Evolutionary conservation across 53 echinoderm and acorn worm species (phyloP), one percentile per base, ranked within the genome.

Genomic region (Echinarachnius parma): DNA sequence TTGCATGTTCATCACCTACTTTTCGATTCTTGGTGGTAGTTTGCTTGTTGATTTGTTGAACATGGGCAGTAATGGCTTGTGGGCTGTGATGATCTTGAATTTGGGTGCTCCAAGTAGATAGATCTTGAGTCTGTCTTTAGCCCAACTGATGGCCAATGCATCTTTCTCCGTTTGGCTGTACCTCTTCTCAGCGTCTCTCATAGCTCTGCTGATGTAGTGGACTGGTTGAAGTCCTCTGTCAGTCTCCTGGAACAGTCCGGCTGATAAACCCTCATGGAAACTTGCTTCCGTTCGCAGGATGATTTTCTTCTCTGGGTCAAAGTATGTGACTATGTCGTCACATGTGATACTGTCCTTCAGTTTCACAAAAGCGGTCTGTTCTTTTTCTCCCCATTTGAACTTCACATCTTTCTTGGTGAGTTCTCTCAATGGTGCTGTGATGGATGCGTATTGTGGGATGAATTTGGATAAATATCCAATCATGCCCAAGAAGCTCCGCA

Each of bases 401-500:
- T 65, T 65, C 15, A 48, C 11, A 16, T 47, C 29, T 23, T 65
- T 65, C 32, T 89, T 64, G 19, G 80, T 91, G 14, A 86, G 70
- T 16, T 59, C 62, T 8, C 83, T 61, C 9, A 83, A 31, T 28
- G 83, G 82, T 30, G 35, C 27, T n/a, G 82, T 91, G 14, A 82
- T 75, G 36, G 77, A 66, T 9, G 71, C 20, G 21, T 19, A 54
- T 31, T 18, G 29, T 20, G 71, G 72, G 16, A 71, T 55, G 37
- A 71, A 71, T 54, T 71, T 71, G 11, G 55, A 71, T 35, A 71
- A 52, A 27, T 82, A 87, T 55, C 77, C 61, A 7, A 77, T 69
- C 86, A 81, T 86, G 27, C 86, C 81, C 3, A 86, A 62, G 46
- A 86, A 86, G 61, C 82, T 87, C 48, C 77, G 39, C 45, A 82